Evolutionary conservation across 2,888 invertebrate species (phyloP).

Genomic region (Agriopis leucophaearia): DNA sequence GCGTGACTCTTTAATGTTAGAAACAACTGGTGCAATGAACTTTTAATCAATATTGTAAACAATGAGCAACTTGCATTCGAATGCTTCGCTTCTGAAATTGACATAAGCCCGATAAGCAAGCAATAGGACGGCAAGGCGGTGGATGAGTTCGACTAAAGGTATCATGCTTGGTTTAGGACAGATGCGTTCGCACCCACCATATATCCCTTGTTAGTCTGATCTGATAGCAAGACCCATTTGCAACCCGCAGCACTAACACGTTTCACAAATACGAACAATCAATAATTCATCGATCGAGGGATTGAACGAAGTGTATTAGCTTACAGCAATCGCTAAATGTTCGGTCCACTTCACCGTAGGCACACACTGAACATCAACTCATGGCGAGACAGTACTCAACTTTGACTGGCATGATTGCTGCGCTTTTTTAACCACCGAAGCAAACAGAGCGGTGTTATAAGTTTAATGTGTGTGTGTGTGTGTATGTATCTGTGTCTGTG

Average conservation of each 20-base stretch:
- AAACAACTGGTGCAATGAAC: conserved; percentile 4
- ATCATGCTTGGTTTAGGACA: too few species aligned
- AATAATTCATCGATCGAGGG: conserved; percentile 74
- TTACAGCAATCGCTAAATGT: conserved; percentile 70
- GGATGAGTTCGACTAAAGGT: too few species aligned
- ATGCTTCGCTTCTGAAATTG: conserved; percentile 6
- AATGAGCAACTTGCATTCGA: conserved; percentile 1
- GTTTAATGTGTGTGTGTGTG: neutral
- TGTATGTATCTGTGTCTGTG: too few species aligned
- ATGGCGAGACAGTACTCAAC: conserved; percentile 21
- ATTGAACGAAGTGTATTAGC: conserved; percentile 76
- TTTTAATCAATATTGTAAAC: conserved; percentile 9
- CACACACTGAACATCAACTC: conserved; percentile 51
- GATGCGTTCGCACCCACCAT: too few species aligned
- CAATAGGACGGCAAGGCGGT: too few species aligned
- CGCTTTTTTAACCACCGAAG: neutral
- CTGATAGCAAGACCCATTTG: conserved; percentile 12
- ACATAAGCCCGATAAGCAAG: neutral
- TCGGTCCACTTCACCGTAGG: conserved; percentile 73
- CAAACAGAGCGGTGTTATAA: neutral
- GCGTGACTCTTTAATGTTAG: conserved; percentile 1
- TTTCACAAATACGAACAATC: conserved; percentile 53
- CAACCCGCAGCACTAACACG: conserved; percentile 33
- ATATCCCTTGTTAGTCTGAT: too few species aligned
- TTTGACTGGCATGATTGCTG: neutral